phyloP scores from a whole-genome alignment of 1,140 invertebrate genomes.

The Ceratina calcarata region DNA sequence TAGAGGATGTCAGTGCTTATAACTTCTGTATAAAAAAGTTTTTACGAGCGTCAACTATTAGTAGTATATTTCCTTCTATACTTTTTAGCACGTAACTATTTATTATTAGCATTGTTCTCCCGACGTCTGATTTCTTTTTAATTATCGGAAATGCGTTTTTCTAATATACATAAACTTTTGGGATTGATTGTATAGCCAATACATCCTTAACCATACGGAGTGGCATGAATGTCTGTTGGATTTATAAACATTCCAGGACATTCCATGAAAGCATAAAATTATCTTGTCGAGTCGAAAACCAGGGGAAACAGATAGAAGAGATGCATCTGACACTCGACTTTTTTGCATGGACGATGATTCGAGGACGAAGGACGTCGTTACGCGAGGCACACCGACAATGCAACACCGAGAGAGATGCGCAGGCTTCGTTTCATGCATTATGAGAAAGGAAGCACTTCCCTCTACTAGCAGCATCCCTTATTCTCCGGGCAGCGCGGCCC shows the following conservation, averaged over 20 bases:
- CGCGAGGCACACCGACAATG: conserved; percentile 34
- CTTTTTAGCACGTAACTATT: too few species aligned
- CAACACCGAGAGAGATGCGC: conserved; percentile 27
- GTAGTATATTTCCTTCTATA: too few species aligned
- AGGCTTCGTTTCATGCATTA: conserved; percentile 56
- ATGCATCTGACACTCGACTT: conserved; percentile 9
- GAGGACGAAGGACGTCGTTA: conserved; percentile 48
- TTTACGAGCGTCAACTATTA: too few species aligned
- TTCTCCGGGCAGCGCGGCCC: conserved; percentile 44
- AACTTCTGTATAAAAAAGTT: too few species aligned
- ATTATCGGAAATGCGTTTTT: too few species aligned
- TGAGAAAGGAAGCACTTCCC: conserved; percentile 48
- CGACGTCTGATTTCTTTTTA: too few species aligned
- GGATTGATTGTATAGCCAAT: too few species aligned
- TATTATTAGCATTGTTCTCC: too few species aligned
- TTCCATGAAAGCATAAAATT: background rate
- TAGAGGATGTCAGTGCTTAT: too few species aligned
- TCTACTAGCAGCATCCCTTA: conserved; percentile 43
- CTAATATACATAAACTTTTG: too few species aligned
- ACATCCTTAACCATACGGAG: too few species aligned
- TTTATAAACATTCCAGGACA: background rate
- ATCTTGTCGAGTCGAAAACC: background rate
- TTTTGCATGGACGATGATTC: conserved; percentile 23
- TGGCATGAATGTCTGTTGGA: too few species aligned
- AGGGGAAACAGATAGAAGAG: background rate